Evolutionary conservation across 2,113 vertebrate genomes (phyloP).

Genomic region (Lutjanus erythropterus): DNA sequence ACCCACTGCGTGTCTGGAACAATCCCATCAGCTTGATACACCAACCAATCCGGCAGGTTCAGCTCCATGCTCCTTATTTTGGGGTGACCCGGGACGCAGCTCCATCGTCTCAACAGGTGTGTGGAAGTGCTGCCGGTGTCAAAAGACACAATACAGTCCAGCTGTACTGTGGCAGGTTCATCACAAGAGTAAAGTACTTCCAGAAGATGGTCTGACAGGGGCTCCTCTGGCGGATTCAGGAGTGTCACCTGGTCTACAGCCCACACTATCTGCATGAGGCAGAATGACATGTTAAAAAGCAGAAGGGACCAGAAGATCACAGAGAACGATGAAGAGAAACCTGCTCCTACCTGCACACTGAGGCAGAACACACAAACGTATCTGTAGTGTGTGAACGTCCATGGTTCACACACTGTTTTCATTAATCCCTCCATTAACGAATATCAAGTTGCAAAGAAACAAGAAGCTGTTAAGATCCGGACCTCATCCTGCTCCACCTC

Average conservation of each 20-base stretch:
- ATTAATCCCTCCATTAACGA: conserved; percentile 39
- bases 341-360: conserved; percentile 71
- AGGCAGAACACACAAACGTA: conserved; percentile 60
- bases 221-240: conserved; percentile 80
- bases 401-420: conserved; percentile 38
- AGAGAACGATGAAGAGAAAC: background rate
- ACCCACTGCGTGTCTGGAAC: conserved; percentile 71
- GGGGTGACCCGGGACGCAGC: conserved; percentile 69
- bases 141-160: conserved; percentile 79
- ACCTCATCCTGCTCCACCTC: conserved; percentile 81
- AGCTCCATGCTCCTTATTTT: conserved; percentile 64
- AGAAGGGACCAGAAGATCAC: background rate
- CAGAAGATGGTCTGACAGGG: conserved; percentile 62
- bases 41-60: conserved; percentile 84
- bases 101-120: conserved; percentile 75
- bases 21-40: conserved; percentile 83
- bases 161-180: conserved; percentile 62
- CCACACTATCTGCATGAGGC: conserved; percentile 54
- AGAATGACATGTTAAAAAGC: conserved; percentile 23
- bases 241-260: conserved; percentile 69
- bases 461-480: conserved; percentile 63
- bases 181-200: conserved; percentile 81
- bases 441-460: background rate
- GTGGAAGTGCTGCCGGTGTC: conserved; percentile 68
- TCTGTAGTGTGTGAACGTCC: conserved; percentile 38